These are phyloP conservation scores for Propithecus deckenii DNA, from an alignment of 2,797 vertebrate genomes.

Conservation along the genomic window DNA sequence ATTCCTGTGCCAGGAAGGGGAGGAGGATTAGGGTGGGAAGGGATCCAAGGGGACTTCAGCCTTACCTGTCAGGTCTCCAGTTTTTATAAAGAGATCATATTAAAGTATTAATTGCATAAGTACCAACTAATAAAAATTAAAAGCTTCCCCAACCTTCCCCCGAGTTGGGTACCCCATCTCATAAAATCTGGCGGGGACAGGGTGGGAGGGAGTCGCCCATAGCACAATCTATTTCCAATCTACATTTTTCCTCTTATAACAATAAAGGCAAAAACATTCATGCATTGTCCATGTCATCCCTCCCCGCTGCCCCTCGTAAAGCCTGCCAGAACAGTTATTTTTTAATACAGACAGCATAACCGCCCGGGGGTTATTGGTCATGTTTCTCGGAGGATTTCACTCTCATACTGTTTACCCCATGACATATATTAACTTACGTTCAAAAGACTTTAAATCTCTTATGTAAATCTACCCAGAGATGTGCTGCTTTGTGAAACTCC, in stretches of 20 bases:
- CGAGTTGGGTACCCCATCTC: background rate
- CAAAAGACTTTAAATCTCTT: background rate
- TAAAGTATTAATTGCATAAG: background rate
- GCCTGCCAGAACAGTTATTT: background rate
- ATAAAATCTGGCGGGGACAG: too few species aligned
- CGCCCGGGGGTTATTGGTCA: background rate
- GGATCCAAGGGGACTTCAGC: background rate
- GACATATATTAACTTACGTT: background rate
- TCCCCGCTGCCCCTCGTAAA: background rate
- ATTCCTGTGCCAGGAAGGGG: background rate
- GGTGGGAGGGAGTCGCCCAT: too few species aligned
- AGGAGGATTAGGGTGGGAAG: rapidly evolving
- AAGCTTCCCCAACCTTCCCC: background rate
- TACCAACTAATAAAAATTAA: background rate
- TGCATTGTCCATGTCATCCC: background rate
- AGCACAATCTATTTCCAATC: background rate
- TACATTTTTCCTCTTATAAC: background rate
- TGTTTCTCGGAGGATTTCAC: background rate
- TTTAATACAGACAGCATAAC: background rate
- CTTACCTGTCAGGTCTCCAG: background rate
- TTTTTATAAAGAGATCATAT: background rate
- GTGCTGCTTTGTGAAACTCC: background rate
- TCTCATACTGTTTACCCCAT: background rate
- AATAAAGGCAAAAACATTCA: background rate
- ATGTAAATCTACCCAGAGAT: background rate